Base-by-base conservation (phyloP, 2,888 invertebrate species). In the Entomobrya multifasciata region DNA sequence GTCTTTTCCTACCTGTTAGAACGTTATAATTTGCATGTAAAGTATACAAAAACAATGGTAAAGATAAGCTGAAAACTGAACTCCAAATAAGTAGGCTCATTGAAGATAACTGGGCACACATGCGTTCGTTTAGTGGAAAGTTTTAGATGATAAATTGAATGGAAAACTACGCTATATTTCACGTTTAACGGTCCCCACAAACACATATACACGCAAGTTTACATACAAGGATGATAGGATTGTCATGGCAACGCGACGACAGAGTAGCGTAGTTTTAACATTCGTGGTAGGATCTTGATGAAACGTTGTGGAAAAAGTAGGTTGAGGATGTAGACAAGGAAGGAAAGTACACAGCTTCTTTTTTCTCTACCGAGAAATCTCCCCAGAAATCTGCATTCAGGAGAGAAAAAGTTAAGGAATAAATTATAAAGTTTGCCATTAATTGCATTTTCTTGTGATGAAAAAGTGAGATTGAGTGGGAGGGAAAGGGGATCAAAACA, bases 391-490 rank as follows among this genome's bases (percentile, higher is more conserved):
- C 86, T 86, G 80, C 86, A 81, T 86, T 70, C 77, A 78, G 20
- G 70, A 60, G 44, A 60, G 87, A 72, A 72, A 87, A 86, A 86
- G 86, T 86, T 86, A 77, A 57, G 55, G 86, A 86, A 86, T 86
- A 86, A 86, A 86, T 86, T 86, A 86, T 81, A 86, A 86, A 86
- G 36, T 86, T 86, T 86, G 70, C 77, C 81, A 86, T 86, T 86
- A 86, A 86, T 86, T 86, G 86, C 86, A 86, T 86, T 86, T 67
- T 86, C 86, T 81, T 77, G 44, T 87, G 86, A 86, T 86, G 82
- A 87, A 87, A 86, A 87, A 81, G 47, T 78, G 87, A 87, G 87
- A 87, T 78, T 82, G 82, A 74, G 81, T 25, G 36, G 67, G 17
- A 17, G 55, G 0, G 25, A 27, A 13, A 57, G 55, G 0, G 55